A percentile compares a stretch with the other conserved stretches of the same genome.
Evolutionary conservation across 1,140 invertebrate species (phyloP).

Genomic region (Tyrophagus putrescentiae): DNA sequence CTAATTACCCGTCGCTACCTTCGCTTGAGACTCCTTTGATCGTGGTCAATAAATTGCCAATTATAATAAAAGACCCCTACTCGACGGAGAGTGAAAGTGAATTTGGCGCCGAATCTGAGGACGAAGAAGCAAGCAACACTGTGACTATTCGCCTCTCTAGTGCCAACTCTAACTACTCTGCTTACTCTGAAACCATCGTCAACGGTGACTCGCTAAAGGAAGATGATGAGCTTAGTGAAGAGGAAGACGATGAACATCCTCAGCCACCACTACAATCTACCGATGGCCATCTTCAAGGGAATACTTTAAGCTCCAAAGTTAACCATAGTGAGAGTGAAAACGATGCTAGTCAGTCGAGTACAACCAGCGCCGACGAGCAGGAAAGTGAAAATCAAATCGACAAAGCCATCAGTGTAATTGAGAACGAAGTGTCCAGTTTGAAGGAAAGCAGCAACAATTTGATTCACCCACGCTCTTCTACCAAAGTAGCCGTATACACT

Average conservation of each 20-base stretch:
- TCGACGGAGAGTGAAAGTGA: slow-evolving; percentile 3
- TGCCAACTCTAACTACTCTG: slow-evolving; percentile 5
- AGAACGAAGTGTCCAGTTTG: slow-evolving; percentile 4
- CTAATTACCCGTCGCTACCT: neutral
- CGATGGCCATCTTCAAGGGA: too few relatives aligned
- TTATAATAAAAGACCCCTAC: slow-evolving; percentile 9
- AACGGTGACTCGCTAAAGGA: neutral
- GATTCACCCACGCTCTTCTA: neutral
- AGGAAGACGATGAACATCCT: neutral
- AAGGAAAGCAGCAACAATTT: neutral
- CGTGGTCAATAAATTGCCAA: slow-evolving; percentile 2
- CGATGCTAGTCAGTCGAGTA: neutral
- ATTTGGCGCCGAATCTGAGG: neutral
- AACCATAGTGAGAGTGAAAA: neutral
- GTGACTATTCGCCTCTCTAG: slow-evolving; percentile 11
- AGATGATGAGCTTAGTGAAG: neutral
- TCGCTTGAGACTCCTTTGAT: neutral
- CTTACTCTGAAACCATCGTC: neutral
- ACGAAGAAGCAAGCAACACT: slow-evolving; percentile 12
- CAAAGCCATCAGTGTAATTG: neutral
- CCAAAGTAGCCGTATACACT: too few relatives aligned
- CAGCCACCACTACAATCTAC: neutral
- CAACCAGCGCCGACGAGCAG: neutral
- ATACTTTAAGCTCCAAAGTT: too few relatives aligned
- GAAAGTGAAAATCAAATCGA: slow-evolving; percentile 14